Percentiles rank a stretch among this genome's conserved stretches.
phyloP scores from a whole-genome alignment of 2,797 vertebrate genomes.

The Aplochiton taeniatus region DNA sequence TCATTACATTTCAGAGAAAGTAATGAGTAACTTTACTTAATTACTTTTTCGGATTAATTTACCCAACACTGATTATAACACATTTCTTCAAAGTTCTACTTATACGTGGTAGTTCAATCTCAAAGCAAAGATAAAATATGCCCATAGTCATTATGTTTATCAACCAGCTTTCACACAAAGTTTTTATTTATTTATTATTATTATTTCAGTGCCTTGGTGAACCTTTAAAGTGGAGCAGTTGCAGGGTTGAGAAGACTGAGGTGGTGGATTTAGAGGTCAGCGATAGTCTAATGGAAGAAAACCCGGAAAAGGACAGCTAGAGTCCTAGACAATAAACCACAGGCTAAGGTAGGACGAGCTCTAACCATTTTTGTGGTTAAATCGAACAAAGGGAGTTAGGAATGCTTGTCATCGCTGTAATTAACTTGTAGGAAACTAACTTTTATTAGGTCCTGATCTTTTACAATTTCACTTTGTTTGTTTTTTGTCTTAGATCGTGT shows the following conservation, averaged over 20 bases:
- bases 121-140: too few relatives aligned
- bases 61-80: too few relatives aligned
- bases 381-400: background rate
- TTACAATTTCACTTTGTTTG: background rate
- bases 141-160: too few relatives aligned
- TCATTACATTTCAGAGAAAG: too few relatives aligned
- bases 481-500: constrained; percentile 69
- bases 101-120: too few relatives aligned
- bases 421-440: background rate
- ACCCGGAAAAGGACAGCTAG: constrained; percentile 44
- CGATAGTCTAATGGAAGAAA: constrained; percentile 29
- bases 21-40: too few relatives aligned
- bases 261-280: background rate
- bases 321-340: constrained; percentile 40
- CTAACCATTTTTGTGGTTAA: background rate
- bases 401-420: too few relatives aligned
- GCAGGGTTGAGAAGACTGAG: background rate
- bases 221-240: constrained; percentile 45
- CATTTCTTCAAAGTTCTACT: too few relatives aligned
- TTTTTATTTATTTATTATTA: background rate
- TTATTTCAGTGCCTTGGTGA: constrained; percentile 4
- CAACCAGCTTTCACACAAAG: too few relatives aligned
- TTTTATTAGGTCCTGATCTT: background rate
- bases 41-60: too few relatives aligned
- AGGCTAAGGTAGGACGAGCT: constrained; percentile 59